Conservation (phyloP, 1,140 invertebrate species). For the Theocolax elegans region DNA sequence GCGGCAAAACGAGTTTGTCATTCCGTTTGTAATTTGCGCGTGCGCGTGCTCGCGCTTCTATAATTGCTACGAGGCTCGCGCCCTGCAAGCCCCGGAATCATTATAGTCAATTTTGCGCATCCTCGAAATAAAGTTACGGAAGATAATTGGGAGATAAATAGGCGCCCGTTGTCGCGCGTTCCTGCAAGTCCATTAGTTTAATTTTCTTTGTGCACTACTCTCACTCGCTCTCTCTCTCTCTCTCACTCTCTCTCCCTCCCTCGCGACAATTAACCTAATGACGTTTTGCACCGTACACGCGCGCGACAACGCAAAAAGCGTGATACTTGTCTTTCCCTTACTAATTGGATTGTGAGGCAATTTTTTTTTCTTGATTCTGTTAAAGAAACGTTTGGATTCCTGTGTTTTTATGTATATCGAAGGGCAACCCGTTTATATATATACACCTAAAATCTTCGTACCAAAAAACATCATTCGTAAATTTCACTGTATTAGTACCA, state of each 20-base stretch:
- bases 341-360: constrained; percentile 20
- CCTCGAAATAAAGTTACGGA: constrained; percentile 24
- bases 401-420: neutral
- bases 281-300: constrained; percentile 15
- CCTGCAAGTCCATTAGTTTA: constrained; percentile 14
- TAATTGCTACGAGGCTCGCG: neutral
- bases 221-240: no score
- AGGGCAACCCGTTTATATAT: no score
- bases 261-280: constrained; percentile 32
- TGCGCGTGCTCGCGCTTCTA: neutral
- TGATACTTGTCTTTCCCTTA: neutral
- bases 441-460: no score
- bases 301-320: constrained; percentile 15
- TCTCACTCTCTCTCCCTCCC: no score
- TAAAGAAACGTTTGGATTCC: neutral
- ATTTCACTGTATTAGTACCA: no score
- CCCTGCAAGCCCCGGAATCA: neutral
- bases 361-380: constrained; percentile 4
- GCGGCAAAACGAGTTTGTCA: neutral
- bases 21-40: constrained; percentile 4
- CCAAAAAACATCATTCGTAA: no score
- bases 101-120: constrained; percentile 14
- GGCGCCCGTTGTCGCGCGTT: neutral
- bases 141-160: constrained; percentile 27
- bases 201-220: constrained; percentile 19